These are phyloP conservation scores for Oryzias woworae DNA, from an alignment of 2,113 vertebrate species.

Conservation along the genomic window DNA sequence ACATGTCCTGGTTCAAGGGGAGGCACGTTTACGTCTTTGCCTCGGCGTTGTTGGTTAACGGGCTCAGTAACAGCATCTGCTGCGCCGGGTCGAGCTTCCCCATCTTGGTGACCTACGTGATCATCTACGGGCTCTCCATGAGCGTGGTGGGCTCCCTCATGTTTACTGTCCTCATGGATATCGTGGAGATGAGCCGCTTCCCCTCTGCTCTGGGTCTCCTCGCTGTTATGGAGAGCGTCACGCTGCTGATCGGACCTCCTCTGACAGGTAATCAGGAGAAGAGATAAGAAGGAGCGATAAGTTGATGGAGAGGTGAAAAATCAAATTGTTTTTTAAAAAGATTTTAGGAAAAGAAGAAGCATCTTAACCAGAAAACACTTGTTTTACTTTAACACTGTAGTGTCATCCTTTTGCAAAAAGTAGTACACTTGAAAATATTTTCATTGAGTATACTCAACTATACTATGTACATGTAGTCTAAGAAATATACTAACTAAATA, in stretches of 20 bases:
- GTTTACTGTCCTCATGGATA: slow-evolving; percentile 94
- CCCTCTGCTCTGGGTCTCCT: slow-evolving; percentile 90
- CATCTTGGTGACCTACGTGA: slow-evolving; percentile 80
- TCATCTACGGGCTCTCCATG: slow-evolving; percentile 86
- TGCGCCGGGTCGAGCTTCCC: slow-evolving; percentile 74
- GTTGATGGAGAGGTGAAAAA: too few species aligned
- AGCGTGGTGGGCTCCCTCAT: slow-evolving; percentile 84
- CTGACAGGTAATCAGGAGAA: slow-evolving; percentile 79
- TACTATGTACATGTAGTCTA: too few species aligned
- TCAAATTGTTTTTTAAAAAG: too few species aligned
- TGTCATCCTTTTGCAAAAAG: too few species aligned
- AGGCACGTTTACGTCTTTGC: slow-evolving; percentile 84
- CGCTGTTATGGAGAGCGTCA: slow-evolving; percentile 85
- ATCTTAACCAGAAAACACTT: too few species aligned
- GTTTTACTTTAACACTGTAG: too few species aligned
- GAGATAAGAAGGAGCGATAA: neutral
- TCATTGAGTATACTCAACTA: too few species aligned
- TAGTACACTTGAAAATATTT: too few species aligned
- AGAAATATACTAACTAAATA: too few species aligned
- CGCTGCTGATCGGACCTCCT: slow-evolving; percentile 86
- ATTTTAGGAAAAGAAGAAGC: too few species aligned
- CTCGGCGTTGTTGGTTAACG: slow-evolving; percentile 78
- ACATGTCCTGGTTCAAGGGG: slow-evolving; percentile 74
- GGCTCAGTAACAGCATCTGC: slow-evolving; percentile 89
- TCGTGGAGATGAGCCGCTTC: slow-evolving; percentile 88